phyloP scores from a whole-genome alignment of 2,113 vertebrate genomes.

The Bos indicus region DNA sequence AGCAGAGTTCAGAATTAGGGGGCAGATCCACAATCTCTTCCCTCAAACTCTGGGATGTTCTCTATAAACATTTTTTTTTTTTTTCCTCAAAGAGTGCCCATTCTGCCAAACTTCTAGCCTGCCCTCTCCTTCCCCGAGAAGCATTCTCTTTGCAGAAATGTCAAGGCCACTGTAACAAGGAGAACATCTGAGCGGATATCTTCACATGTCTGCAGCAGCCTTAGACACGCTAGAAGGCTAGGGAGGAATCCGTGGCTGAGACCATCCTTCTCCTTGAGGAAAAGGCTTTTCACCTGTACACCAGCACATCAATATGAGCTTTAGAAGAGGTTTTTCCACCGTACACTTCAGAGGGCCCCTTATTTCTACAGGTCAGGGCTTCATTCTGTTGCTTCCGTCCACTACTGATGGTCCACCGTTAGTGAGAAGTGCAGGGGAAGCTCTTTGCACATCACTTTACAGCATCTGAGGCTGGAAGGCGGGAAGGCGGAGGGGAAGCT shows the following conservation, averaged over 20 bases:
- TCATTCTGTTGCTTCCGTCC: neutral
- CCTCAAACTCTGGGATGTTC: neutral
- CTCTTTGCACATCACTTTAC: neutral
- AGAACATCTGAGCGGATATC: neutral
- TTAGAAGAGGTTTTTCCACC: neutral
- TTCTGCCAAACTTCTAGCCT: neutral
- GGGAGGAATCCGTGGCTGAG: rapidly evolving
- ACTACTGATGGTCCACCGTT: rapidly evolving
- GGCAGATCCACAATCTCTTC: neutral
- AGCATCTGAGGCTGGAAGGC: neutral
- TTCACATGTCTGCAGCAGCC: neutral
- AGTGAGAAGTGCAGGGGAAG: neutral
- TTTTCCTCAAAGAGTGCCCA: neutral
- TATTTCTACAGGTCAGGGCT: neutral
- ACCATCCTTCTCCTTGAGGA: neutral
- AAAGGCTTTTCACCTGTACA: neutral
- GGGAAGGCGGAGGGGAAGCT: neutral
- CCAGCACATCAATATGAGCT: neutral
- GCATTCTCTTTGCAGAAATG: neutral
- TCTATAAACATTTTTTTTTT: neutral
- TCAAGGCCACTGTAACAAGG: neutral
- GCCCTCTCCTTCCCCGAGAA: neutral
- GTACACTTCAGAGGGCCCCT: neutral
- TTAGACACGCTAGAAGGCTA: neutral
- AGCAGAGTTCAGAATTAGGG: neutral